Evolutionary conservation across 2,797 vertebrate species (phyloP).

Genomic region (Lateolabrax maculatus): DNA sequence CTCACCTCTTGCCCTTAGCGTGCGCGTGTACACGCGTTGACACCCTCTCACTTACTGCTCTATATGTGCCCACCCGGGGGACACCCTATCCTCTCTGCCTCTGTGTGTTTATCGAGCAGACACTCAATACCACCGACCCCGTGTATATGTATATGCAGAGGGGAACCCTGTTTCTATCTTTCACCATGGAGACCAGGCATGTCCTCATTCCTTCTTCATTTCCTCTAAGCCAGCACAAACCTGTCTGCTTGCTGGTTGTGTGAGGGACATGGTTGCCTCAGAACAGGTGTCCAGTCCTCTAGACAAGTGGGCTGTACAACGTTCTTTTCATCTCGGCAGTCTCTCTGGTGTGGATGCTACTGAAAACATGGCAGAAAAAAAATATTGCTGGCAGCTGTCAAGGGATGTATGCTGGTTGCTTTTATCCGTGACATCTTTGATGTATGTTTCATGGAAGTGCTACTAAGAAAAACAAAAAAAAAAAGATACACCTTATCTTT

Average conservation of each 20-base stretch:
- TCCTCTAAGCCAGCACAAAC: slow-evolving; percentile 50
- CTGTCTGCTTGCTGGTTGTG: slow-evolving; percentile 51
- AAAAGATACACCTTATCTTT: slow-evolving; percentile 1
- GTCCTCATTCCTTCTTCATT: slow-evolving; percentile 60
- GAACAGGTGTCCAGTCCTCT: slow-evolving; percentile 75
- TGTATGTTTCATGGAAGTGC: slow-evolving; percentile 43
- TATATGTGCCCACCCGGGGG: slow-evolving; percentile 58
- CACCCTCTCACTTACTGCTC: slow-evolving; percentile 70
- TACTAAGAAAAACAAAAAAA: not conserved
- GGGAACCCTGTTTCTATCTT: slow-evolving; percentile 67
- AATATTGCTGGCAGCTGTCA: slow-evolving; percentile 52
- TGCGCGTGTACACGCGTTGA: slow-evolving; percentile 70
- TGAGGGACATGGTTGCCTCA: slow-evolving; percentile 60
- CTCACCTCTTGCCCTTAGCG: slow-evolving; percentile 49
- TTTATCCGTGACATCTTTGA: slow-evolving; percentile 74
- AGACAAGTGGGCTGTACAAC: slow-evolving; percentile 55
- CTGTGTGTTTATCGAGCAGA: slow-evolving; percentile 55
- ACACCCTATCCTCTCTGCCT: slow-evolving; percentile 58
- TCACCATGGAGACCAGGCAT: slow-evolving; percentile 67
- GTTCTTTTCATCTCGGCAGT: slow-evolving; percentile 74
- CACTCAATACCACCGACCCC: slow-evolving; percentile 45
- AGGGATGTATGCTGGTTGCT: slow-evolving; percentile 61
- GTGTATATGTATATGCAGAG: slow-evolving; percentile 50
- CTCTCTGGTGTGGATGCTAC: slow-evolving; percentile 55
- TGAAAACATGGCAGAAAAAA: slow-evolving; percentile 54